Evolutionary conservation across 2,888 invertebrate species (phyloP), one percentile per base, ranked within the genome.

Genomic region (Zeuzera pyrina): DNA sequence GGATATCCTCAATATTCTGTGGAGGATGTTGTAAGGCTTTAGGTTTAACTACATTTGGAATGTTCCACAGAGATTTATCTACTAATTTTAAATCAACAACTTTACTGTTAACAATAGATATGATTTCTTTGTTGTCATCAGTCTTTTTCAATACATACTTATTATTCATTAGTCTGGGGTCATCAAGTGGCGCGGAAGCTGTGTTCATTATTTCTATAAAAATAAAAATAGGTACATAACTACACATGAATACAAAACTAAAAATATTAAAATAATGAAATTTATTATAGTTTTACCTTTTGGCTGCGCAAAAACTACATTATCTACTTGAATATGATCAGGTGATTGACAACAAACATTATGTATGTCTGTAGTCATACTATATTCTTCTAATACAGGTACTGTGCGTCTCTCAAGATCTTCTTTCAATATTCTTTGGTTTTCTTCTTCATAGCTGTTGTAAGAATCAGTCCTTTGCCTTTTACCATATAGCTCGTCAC

Each of bases 301-400:
- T 35, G 53, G 53, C 30, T 56, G 45, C 26, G 31, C 22, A 29
- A 36, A 7, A 29, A 27, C 29, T 37, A 41, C 23, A 15, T 28
- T 11, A 11, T 50, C 47, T 23, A 33, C 11, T 30, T 57, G 27
- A 31, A 47, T 35, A 25, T 59, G 57, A 47, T 78, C 79, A 29
- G 79, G 79, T 3, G 79, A 78, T 43, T 70, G 71, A 32, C 76
- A 76, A 30, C 69, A 63, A 12, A 45, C 43, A 23, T 39, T 34
- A 6, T 60, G 50, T 16, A 45, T 33, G 23, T 25, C 25, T 25
- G 2, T 13, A 12, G 12, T 12, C 13, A 12, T 13, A 8, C 25
- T 25, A 12, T 8, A 3, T 3, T 12, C 13, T 25, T 10, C 2
- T 12, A 4, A 25, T 12, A 12, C 12, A 12, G 12, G 12, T 12